These are phyloP conservation scores for Bombus superbus DNA, from an alignment of 1,140 invertebrate species.

Conservation along the genomic window DNA sequence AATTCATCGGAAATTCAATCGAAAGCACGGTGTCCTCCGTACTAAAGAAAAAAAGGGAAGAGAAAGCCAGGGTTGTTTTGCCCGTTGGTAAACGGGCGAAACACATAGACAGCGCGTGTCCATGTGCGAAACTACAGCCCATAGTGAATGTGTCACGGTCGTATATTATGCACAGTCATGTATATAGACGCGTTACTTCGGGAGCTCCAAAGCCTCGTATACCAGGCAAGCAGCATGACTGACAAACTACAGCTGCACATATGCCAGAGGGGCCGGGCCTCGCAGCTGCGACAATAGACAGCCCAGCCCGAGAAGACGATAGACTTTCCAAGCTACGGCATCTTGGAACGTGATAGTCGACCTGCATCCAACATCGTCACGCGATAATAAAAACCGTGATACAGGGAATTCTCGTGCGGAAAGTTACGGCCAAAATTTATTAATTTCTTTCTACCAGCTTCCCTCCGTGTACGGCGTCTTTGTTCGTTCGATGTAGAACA, in stretches of 20 bases:
- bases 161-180: conserved; percentile 33
- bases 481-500: too few relatives aligned
- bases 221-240: conserved; percentile 1
- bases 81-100: not conserved
- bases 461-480: too few relatives aligned
- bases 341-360: not conserved
- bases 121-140: conserved; percentile 22
- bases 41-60: too few relatives aligned
- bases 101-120: not conserved
- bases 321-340: not conserved
- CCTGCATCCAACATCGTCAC: not conserved
- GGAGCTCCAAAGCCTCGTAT: conserved; percentile 10
- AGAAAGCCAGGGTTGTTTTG: not conserved
- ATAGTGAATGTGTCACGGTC: not conserved
- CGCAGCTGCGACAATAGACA: conserved; percentile 8
- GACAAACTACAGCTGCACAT: conserved; percentile 18
- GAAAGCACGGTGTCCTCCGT: not conserved
- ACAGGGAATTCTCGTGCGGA: not conserved
- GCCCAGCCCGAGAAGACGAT: not conserved
- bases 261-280: conserved; percentile 1
- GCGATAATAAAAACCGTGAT: not conserved
- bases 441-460: too few relatives aligned
- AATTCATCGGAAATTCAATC: not conserved
- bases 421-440: not conserved
- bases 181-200: not conserved